phyloP scores from a whole-genome alignment of 2,113 vertebrate genomes.

The Hemibagrus wyckioides region DNA sequence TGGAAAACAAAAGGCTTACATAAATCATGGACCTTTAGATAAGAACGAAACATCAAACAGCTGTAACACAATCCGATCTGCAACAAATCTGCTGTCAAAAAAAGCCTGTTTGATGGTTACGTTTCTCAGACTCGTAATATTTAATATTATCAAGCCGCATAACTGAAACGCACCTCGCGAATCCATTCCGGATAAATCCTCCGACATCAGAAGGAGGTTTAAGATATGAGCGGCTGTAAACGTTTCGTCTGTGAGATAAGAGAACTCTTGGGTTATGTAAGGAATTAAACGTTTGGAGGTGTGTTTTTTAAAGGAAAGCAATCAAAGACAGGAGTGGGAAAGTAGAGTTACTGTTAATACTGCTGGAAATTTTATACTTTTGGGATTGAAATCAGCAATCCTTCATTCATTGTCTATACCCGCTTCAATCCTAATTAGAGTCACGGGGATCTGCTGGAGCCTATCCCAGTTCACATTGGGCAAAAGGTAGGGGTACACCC shows the following conservation, averaged over 20 bases:
- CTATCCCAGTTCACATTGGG: no score
- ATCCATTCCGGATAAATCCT: conserved; percentile 8
- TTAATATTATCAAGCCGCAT: conserved; percentile 33
- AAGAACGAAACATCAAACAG: neutral
- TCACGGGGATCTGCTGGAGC: no score
- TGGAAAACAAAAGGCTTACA: neutral
- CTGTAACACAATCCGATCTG: neutral
- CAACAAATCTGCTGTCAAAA: neutral
- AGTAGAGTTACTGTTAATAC: neutral
- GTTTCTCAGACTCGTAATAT: conserved; percentile 1
- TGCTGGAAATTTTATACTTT: neutral
- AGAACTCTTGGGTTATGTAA: neutral
- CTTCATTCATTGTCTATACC: no score
- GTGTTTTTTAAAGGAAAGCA: neutral
- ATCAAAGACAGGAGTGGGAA: neutral
- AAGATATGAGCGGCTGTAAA: conserved; percentile 13
- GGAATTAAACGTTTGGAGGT: neutral
- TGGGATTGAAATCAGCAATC: no score
- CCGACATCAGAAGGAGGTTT: conserved; percentile 19
- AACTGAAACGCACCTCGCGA: conserved; percentile 43
- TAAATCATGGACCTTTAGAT: conserved; percentile 26
- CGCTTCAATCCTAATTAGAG: no score
- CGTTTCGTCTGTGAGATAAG: conserved; percentile 41
- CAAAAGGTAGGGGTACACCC: no score
- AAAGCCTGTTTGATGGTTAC: neutral